A percentile compares a stretch with the other conserved stretches of the same genome.
Conservation (phyloP, 2,113 vertebrate species). For the Podarcis raffonei region DNA sequence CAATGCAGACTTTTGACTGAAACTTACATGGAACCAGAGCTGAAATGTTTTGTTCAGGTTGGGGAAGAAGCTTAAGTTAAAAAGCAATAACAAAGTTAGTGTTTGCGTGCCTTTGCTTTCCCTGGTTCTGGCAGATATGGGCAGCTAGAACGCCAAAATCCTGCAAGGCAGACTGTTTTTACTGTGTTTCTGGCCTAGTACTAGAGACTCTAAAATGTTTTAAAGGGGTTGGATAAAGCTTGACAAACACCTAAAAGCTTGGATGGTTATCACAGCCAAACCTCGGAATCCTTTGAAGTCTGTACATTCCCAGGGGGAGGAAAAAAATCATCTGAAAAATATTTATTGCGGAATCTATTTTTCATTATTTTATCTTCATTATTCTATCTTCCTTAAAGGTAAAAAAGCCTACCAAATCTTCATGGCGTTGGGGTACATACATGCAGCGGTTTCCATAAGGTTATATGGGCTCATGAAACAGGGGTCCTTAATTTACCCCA, state of each 20-base stretch:
- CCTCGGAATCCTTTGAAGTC: slow-evolving; percentile 5
- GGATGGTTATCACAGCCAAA: slow-evolving; percentile 36
- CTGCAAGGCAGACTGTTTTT: slow-evolving; percentile 23
- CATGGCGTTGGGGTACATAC: not conserved
- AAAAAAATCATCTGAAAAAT: slow-evolving; percentile 13
- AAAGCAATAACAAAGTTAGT: slow-evolving; percentile 34
- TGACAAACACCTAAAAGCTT: slow-evolving; percentile 34
- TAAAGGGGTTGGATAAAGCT: slow-evolving; percentile 27
- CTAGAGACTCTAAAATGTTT: slow-evolving; percentile 32
- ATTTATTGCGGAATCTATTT: not conserved
- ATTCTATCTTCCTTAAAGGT: slow-evolving; percentile 11
- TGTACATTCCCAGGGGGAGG: not conserved
- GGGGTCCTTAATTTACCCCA: too few species aligned
- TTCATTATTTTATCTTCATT: not conserved
- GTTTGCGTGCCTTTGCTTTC: slow-evolving; percentile 26
- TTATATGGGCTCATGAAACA: too few species aligned
- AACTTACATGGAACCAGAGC: slow-evolving; percentile 16
- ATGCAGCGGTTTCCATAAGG: not conserved
- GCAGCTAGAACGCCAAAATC: slow-evolving; percentile 17
- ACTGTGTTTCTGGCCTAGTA: slow-evolving; percentile 26
- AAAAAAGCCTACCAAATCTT: not conserved
- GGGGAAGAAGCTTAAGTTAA: slow-evolving; percentile 19
- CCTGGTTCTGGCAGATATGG: slow-evolving; percentile 11
- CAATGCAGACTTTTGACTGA: slow-evolving; percentile 9
- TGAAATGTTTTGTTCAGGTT: slow-evolving; percentile 36